These are phyloP conservation scores for Microchrysa polita DNA, from an alignment of 2,888 invertebrate genomes.

Conservation along the genomic window DNA sequence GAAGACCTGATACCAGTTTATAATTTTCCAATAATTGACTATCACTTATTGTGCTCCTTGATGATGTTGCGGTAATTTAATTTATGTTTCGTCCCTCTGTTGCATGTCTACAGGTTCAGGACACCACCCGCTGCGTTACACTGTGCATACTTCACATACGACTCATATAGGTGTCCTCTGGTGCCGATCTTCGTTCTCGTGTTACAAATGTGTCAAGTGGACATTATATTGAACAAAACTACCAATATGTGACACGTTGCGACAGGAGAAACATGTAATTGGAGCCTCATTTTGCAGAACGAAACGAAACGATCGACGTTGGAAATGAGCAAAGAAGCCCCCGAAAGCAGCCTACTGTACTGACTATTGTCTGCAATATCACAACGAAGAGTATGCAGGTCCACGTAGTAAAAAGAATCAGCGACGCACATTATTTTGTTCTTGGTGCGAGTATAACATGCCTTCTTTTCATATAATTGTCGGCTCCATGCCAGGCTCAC, in stretches of 20 bases:
- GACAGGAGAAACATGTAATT: conserved; percentile 29
- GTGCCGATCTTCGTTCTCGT: neutral
- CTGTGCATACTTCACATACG: neutral
- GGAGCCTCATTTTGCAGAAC: conserved; percentile 20
- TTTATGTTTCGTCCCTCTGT: conserved; percentile 21
- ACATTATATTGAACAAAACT: neutral
- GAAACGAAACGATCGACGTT: no score
- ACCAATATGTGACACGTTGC: conserved; percentile 36
- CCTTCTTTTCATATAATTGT: no score
- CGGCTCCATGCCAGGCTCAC: no score
- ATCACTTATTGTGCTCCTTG: conserved; percentile 10
- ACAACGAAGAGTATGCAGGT: neutral
- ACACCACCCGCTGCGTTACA: conserved; percentile 24
- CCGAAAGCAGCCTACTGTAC: conserved; percentile 8
- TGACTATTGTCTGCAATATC: conserved; percentile 17
- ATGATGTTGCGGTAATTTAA: conserved; percentile 26
- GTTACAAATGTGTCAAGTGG: conserved; percentile 33
- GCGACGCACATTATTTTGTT: no score
- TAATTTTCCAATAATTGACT: conserved; percentile 31
- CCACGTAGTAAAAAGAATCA: neutral
- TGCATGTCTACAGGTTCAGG: neutral
- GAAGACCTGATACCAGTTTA: neutral
- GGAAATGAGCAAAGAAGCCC: neutral
- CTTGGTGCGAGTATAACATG: no score
- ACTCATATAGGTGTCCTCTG: no score